A percentile compares a stretch with the other conserved stretches of the same genome.
Conservation (phyloP, 2,797 vertebrate species). For the Falco biarmicus region DNA sequence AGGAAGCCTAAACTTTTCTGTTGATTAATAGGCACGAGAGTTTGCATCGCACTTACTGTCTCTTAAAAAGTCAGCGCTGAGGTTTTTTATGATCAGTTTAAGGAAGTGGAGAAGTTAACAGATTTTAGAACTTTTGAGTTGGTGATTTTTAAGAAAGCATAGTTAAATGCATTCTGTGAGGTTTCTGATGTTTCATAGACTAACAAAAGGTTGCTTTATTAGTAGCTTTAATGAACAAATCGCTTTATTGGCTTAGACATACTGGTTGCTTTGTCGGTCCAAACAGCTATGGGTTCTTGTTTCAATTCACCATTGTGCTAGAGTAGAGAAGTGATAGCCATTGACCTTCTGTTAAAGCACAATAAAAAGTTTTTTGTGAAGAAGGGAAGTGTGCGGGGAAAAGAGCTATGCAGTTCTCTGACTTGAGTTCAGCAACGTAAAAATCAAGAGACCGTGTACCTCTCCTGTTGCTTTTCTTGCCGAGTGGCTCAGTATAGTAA, state of each 20-base stretch:
- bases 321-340: constrained; percentile 81
- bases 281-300: constrained; percentile 82
- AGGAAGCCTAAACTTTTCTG: background rate
- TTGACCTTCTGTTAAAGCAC: constrained; percentile 83
- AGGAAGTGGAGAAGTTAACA: constrained; percentile 62
- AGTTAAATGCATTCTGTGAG: constrained; percentile 73
- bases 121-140: constrained; percentile 63
- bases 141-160: constrained; percentile 67
- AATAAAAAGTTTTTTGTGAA: constrained; percentile 80
- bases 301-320: constrained; percentile 84
- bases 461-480: background rate
- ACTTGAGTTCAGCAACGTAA: constrained; percentile 34
- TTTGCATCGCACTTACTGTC: background rate
- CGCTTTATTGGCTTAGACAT: constrained; percentile 83
- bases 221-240: constrained; percentile 83
- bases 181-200: constrained; percentile 80
- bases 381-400: constrained; percentile 67
- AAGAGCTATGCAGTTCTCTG: constrained; percentile 50
- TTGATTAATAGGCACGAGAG: background rate
- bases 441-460: background rate
- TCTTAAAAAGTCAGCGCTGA: background rate
- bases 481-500: background rate
- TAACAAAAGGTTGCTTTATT: constrained; percentile 87
- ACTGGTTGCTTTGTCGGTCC: constrained; percentile 83
- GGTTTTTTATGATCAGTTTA: constrained; percentile 41